phyloP scores from a whole-genome alignment of 1,140 invertebrate genomes.

The Daktulosphaira vitifoliae region DNA sequence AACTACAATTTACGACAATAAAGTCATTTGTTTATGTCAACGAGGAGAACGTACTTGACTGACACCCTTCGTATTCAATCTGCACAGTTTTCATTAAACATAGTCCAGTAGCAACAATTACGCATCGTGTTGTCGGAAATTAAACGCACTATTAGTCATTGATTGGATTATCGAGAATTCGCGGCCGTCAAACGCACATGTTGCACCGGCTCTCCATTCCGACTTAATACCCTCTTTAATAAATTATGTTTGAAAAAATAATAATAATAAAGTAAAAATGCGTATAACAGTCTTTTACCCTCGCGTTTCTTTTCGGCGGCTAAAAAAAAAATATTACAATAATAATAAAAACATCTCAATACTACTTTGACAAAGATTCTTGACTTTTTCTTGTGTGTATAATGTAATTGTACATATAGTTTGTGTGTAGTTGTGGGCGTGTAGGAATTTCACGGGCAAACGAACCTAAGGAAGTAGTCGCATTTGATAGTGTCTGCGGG shows the following conservation, averaged over 20 bases:
- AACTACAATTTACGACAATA: too few relatives aligned
- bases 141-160: constrained; percentile 30
- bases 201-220: constrained; percentile 9
- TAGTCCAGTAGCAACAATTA: constrained; percentile 5
- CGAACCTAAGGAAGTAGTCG: constrained; percentile 15
- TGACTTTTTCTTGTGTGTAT: background rate
- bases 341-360: constrained; percentile 14
- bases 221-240: constrained; percentile 27
- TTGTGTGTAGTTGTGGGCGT: constrained; percentile 8
- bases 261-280: background rate
- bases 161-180: constrained; percentile 29
- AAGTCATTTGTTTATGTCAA: background rate
- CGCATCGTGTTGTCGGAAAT: constrained; percentile 24
- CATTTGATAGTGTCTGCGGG: constrained; percentile 19
- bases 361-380: too few relatives aligned
- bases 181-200: constrained; percentile 29
- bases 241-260: constrained; percentile 7
- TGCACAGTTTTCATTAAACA: background rate
- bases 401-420: background rate
- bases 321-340: too few relatives aligned
- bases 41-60: constrained; percentile 1
- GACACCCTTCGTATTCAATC: constrained; percentile 13
- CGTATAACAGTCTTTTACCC: background rate
- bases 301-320: background rate
- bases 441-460: constrained; percentile 28